Conservation (phyloP, 2,113 vertebrate species). For the Pungitius pungitius region DNA sequence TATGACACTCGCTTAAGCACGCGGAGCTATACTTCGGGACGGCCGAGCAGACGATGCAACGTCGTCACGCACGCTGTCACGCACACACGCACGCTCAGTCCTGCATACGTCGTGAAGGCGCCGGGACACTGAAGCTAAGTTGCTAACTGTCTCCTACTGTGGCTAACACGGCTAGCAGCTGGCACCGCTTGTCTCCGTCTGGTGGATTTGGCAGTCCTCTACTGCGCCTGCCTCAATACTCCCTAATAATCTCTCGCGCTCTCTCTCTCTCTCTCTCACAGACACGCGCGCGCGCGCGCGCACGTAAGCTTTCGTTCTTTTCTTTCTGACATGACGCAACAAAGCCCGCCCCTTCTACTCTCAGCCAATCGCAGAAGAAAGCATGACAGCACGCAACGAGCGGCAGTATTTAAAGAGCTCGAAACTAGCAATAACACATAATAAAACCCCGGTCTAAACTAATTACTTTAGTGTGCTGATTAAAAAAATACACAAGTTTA, state of each 20-base stretch:
- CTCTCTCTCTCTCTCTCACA: constrained; percentile 10
- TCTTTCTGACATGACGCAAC: constrained; percentile 42
- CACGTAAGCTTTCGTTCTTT: constrained; percentile 39
- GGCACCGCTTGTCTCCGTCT: constrained; percentile 49
- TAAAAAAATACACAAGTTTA: background rate
- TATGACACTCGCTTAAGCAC: background rate
- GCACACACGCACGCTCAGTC: constrained; percentile 25
- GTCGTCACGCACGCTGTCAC: constrained; percentile 36
- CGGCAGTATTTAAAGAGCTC: constrained; percentile 63
- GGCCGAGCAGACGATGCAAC: constrained; percentile 28
- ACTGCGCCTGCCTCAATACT: constrained; percentile 64
- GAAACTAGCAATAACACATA: background rate
- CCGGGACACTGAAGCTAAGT: constrained; percentile 59
- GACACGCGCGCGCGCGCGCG: background rate
- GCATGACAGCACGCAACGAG: constrained; percentile 12
- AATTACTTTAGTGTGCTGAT: background rate
- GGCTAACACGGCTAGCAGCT: constrained; percentile 74
- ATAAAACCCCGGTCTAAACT: background rate
- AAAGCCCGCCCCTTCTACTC: constrained; percentile 3
- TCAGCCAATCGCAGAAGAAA: constrained; percentile 59
- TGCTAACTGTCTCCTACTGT: constrained; percentile 59
- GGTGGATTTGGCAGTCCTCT: constrained; percentile 52
- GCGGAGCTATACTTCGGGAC: constrained; percentile 40
- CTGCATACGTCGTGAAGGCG: constrained; percentile 14
- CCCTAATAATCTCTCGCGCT: constrained; percentile 50